Evolutionary conservation across 37 sponge, comb jelly and placozoan genomes (phyloP).

Genomic region (Cliona cf. orientalis): DNA sequence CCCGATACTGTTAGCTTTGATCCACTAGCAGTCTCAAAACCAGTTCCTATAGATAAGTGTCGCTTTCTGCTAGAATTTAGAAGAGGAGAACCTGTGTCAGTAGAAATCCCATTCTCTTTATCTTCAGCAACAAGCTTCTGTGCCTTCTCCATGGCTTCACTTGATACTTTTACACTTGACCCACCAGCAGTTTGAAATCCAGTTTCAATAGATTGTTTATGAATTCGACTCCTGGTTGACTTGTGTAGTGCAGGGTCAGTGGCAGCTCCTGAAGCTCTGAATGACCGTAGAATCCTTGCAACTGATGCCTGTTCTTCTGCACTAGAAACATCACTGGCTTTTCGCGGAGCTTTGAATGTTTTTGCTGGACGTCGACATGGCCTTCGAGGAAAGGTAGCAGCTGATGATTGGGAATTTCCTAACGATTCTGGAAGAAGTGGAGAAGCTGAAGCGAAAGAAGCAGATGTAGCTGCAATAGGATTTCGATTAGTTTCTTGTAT

Average conservation of each 20-base stretch:
- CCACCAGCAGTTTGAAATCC: conserved; percentile 53
- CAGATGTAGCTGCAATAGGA: not conserved
- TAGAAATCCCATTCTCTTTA: conserved; percentile 21
- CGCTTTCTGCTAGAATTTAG: no score
- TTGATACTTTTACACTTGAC: conserved; percentile 23
- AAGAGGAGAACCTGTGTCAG: no score
- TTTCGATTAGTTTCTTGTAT: not conserved
- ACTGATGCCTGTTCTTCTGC: conserved; percentile 58
- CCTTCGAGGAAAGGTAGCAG: not conserved
- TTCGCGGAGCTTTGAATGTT: conserved; percentile 61
- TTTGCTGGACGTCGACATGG: not conserved
- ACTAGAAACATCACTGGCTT: conserved; percentile 39
- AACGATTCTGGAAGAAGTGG: not conserved
- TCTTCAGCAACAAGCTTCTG: conserved; percentile 8
- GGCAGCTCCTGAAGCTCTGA: conserved; percentile 10
- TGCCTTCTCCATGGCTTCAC: conserved; percentile 14
- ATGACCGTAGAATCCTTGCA: conserved; percentile 30
- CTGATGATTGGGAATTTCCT: not conserved
- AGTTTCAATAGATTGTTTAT: not conserved
- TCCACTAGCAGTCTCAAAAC: not conserved
- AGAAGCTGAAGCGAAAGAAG: not conserved
- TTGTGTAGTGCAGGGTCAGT: not conserved
- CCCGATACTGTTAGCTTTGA: not conserved
- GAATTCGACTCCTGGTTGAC: not conserved
- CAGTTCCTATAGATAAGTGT: no score